Conservation (phyloP, 2,888 invertebrate genomes). For the Drosophila hamatofila region DNA sequence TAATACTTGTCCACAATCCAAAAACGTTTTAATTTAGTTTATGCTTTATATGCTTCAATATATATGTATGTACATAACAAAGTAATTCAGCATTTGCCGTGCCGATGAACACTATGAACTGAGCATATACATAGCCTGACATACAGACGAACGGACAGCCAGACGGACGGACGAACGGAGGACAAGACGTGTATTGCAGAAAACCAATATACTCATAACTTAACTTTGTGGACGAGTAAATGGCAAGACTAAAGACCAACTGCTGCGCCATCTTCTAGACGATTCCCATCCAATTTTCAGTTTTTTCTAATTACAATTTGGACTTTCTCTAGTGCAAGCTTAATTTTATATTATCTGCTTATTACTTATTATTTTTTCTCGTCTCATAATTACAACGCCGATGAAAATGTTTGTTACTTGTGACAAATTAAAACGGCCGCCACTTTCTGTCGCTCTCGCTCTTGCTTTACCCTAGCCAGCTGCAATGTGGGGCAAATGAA, state of each 20-base stretch:
- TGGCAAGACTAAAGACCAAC: not conserved
- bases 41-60: too few relatives aligned
- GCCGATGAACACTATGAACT: too few relatives aligned
- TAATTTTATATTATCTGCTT: constrained; percentile 38
- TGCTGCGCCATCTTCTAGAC: not conserved
- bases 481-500: constrained; percentile 15
- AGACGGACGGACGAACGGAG: not conserved
- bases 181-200: not conserved
- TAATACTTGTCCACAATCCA: too few relatives aligned
- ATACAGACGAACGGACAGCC: not conserved
- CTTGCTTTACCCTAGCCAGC: not conserved
- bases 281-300: constrained; percentile 1
- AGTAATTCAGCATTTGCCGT: too few relatives aligned
- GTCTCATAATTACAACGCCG: constrained; percentile 45
- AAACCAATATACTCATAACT: not conserved
- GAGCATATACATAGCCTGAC: too few relatives aligned
- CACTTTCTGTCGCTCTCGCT: not conserved
- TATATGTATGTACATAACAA: too few relatives aligned
- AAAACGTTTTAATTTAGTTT: too few relatives aligned
- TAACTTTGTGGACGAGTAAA: not conserved
- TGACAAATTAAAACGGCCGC: constrained; percentile 50
- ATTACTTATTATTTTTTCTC: constrained; percentile 25
- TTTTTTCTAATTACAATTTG: constrained; percentile 24
- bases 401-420: constrained; percentile 46
- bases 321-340: not conserved